phyloP scores from a whole-genome alignment of 2,888 invertebrate species.

The Diplolepis rosae region DNA sequence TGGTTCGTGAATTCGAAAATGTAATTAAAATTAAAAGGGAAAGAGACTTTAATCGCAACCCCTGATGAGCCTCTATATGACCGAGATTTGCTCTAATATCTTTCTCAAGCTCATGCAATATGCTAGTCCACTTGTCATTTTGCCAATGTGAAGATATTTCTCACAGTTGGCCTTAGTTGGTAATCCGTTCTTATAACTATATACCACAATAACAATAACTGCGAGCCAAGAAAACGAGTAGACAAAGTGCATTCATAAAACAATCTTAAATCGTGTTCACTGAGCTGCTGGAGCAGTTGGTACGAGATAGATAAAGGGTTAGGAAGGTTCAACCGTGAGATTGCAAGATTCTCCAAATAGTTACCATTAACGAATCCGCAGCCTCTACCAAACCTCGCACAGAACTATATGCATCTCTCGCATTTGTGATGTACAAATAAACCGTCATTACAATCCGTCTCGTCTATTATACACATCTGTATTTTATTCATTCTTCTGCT shows the following conservation, averaged over 20 bases:
- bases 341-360: conserved; percentile 65
- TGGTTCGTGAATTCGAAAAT: conserved; percentile 52
- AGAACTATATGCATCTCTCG: conserved; percentile 50
- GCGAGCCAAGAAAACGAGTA: conserved; percentile 35
- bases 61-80: conserved; percentile 39
- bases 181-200: conserved; percentile 35
- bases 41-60: conserved; percentile 47
- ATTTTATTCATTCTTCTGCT: no score
- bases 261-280: conserved; percentile 42
- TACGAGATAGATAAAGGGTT: conserved; percentile 62
- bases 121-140: conserved; percentile 43
- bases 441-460: conserved; percentile 52
- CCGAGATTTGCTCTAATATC: conserved; percentile 49
- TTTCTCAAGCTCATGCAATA: conserved; percentile 45
- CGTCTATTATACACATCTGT: conserved; percentile 46
- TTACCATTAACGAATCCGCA: conserved; percentile 62
- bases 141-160: conserved; percentile 50
- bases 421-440: conserved; percentile 47
- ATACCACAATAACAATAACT: conserved; percentile 59
- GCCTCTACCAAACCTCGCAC: conserved; percentile 48
- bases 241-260: conserved; percentile 33
- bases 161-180: conserved; percentile 51
- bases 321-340: conserved; percentile 59
- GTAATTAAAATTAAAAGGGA: conserved; percentile 60
- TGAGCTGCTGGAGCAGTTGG: conserved; percentile 46